Conservation (phyloP, 2,888 invertebrate genomes). For the Cephus rjabovi region DNA sequence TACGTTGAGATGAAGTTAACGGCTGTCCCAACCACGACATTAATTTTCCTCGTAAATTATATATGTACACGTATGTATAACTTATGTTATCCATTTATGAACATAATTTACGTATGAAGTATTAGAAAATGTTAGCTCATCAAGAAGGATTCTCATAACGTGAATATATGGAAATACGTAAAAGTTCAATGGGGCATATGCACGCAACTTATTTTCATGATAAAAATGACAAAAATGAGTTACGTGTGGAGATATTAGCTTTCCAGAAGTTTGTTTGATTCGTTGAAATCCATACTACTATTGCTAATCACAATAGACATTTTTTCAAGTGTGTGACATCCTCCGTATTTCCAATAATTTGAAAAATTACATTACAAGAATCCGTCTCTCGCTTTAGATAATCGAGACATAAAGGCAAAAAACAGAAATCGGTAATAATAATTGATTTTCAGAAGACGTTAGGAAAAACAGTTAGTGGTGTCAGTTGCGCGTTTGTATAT, state of each 20-base stretch:
- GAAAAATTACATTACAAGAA: not conserved
- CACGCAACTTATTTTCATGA: not conserved
- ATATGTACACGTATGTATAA: not conserved
- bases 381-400: not conserved
- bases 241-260: not conserved
- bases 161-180: not conserved
- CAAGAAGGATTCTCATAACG: conserved; percentile 6
- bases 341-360: not conserved
- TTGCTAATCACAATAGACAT: not conserved
- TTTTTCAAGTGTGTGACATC: no score
- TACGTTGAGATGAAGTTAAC: not conserved
- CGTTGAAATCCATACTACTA: not conserved
- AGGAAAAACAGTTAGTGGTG: not conserved
- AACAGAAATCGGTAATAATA: not conserved
- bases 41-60: not conserved
- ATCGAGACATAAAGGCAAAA: not conserved
- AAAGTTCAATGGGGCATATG: not conserved
- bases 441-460: not conserved
- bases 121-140: conserved; percentile 4
- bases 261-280: not conserved
- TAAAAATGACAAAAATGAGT: not conserved
- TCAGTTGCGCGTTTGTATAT: not conserved
- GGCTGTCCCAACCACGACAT: not conserved
- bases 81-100: not conserved
- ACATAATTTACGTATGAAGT: conserved; percentile 12